Evolutionary conservation across 2,888 invertebrate species (phyloP).

Genomic region (Euspilapteryx auroguttella): DNA sequence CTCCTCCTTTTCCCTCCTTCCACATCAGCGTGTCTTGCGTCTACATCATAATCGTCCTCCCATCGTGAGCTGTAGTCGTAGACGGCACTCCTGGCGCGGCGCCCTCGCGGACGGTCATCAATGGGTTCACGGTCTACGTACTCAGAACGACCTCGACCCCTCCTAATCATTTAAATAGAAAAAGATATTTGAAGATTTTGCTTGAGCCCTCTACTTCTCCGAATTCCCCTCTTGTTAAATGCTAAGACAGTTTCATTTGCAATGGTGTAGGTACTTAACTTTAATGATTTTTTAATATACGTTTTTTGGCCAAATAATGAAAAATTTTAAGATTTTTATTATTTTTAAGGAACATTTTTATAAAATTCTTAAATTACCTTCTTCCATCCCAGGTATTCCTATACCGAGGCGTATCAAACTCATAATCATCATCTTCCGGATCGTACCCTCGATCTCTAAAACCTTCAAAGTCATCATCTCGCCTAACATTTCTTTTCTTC

Average conservation of each 20-base stretch:
- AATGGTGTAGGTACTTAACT: no score
- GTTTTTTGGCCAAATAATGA: no score
- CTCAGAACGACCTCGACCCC: conserved; percentile 33
- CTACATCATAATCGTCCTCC: conserved; percentile 11
- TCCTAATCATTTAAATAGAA: no score
- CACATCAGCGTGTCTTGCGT: conserved; percentile 11
- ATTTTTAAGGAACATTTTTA: no score
- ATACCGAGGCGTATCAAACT: conserved; percentile 28
- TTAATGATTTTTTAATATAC: no score
- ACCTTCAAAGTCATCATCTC: conserved; percentile 18
- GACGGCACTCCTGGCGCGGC: conserved; percentile 34
- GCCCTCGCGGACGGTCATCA: conserved; percentile 17
- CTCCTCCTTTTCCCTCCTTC: conserved; percentile 15
- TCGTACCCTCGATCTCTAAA: conserved; percentile 35
- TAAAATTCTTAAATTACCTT: no score
- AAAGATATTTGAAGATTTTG: no score
- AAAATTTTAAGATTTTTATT: no score
- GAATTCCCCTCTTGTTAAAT: no score
- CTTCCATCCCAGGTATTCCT: conserved; percentile 18
- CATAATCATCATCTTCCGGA: conserved; percentile 44
- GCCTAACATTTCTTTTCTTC: conserved; percentile 18
- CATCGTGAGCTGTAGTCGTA: conserved; percentile 25
- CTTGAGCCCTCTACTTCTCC: no score
- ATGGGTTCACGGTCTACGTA: conserved; percentile 28
- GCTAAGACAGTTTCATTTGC: no score